Evolutionary conservation across 2,797 vertebrate species (phyloP).

Genomic region (Chromobotia macracanthus): DNA sequence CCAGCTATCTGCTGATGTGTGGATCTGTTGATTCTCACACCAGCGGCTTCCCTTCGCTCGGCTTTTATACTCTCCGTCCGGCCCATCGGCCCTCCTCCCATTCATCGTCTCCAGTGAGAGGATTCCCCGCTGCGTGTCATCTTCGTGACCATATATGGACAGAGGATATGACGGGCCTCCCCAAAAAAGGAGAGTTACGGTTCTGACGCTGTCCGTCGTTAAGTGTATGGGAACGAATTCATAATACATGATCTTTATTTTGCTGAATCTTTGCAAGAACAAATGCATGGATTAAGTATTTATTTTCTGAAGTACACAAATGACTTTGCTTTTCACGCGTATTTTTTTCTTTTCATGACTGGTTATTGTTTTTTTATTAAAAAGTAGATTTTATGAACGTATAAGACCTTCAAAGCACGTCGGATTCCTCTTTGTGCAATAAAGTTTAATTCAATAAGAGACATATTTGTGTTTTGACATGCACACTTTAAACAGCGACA

Average conservation of each 20-base stretch:
- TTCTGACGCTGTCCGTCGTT: slow-evolving; percentile 90
- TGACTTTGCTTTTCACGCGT: neutral
- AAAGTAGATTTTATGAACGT: too few relatives aligned
- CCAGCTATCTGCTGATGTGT: slow-evolving; percentile 79
- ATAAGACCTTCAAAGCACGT: too few relatives aligned
- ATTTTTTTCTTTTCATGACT: too few relatives aligned
- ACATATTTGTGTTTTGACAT: too few relatives aligned
- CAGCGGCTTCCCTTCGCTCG: slow-evolving; percentile 77
- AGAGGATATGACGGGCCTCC: slow-evolving; percentile 96
- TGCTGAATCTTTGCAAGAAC: neutral
- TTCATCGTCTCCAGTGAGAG: slow-evolving; percentile 95
- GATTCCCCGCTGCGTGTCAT: slow-evolving; percentile 97
- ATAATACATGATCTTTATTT: too few relatives aligned
- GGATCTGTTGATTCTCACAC: slow-evolving; percentile 74
- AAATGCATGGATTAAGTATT: too few relatives aligned
- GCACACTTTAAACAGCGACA: too few relatives aligned
- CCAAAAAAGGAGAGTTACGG: slow-evolving; percentile 85
- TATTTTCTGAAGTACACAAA: neutral
- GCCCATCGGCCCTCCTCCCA: slow-evolving; percentile 89
- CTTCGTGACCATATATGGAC: slow-evolving; percentile 98
- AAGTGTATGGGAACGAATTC: too few relatives aligned
- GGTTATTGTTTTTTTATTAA: too few relatives aligned
- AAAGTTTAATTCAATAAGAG: too few relatives aligned
- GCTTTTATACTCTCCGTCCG: slow-evolving; percentile 88
- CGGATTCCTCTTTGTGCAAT: too few relatives aligned